phyloP scores from a whole-genome alignment of 2,113 vertebrate genomes.

The Noturus placidus region DNA sequence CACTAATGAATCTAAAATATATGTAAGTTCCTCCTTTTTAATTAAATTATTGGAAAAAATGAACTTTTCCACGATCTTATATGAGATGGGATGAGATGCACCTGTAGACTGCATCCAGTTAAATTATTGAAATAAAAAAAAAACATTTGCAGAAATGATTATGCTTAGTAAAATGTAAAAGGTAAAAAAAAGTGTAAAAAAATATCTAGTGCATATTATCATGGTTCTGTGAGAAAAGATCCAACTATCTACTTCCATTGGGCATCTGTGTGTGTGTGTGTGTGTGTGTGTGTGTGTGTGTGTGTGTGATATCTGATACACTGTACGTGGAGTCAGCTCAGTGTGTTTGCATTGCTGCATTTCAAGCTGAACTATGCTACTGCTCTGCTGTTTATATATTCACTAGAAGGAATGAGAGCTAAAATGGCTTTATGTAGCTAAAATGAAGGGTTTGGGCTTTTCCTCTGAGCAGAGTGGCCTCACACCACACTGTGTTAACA shows the following conservation, averaged over 20 bases:
- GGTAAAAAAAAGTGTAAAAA: not conserved
- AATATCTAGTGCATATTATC: not conserved
- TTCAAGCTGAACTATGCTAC: not conserved
- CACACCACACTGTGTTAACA: not conserved
- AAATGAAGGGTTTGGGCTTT: slow-evolving; percentile 3
- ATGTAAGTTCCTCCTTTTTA: no score
- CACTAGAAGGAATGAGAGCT: slow-evolving; percentile 36
- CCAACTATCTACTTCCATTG: slow-evolving; percentile 3
- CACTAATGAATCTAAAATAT: no score
- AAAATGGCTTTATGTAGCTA: slow-evolving; percentile 37
- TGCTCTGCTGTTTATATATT: slow-evolving; percentile 37
- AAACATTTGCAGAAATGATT: slow-evolving; percentile 56
- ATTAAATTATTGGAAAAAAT: no score
- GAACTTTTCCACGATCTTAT: no score
- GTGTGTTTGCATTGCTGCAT: slow-evolving; percentile 13
- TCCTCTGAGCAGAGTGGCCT: slow-evolving; percentile 1
- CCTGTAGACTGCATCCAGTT: slow-evolving; percentile 76
- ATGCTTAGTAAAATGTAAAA: slow-evolving; percentile 8
- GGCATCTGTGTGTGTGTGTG: not conserved
- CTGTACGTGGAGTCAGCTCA: slow-evolving; percentile 20
- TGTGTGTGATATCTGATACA: not conserved
- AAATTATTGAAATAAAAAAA: slow-evolving; percentile 88
- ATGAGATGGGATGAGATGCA: no score
- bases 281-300: not conserved
- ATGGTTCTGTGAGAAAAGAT: slow-evolving; percentile 5